phyloP scores from a whole-genome alignment of 1,140 invertebrate species.

The Drosophila watanabei region DNA sequence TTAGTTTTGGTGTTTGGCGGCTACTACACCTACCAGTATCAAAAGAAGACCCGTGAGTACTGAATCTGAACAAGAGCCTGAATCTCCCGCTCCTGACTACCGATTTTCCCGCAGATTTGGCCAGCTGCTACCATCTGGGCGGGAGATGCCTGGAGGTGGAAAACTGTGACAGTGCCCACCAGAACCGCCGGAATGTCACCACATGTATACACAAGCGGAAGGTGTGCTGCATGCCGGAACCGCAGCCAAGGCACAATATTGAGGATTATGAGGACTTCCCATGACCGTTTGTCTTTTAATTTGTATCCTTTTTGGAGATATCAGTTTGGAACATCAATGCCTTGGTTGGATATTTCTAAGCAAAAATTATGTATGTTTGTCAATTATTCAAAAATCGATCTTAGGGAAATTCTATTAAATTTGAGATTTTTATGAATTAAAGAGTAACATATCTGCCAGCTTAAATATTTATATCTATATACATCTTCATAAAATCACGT shows the following conservation, averaged over 20 bases:
- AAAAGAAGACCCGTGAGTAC: conserved; percentile 9
- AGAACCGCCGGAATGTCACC: background rate
- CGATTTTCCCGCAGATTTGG: conserved; percentile 12
- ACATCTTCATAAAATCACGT: background rate
- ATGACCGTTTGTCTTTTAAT: background rate
- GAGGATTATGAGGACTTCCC: background rate
- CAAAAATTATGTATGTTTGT: background rate
- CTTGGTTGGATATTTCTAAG: background rate
- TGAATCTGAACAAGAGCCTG: too few relatives aligned
- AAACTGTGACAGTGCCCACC: conserved; percentile 2
- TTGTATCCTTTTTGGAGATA: background rate
- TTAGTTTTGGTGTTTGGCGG: background rate
- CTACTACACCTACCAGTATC: conserved; percentile 26
- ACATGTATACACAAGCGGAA: conserved; percentile 40
- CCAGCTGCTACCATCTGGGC: conserved; percentile 9
- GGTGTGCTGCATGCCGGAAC: conserved; percentile 32
- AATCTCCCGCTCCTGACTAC: background rate
- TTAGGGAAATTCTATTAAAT: background rate
- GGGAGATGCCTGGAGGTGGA: conserved; percentile 32
- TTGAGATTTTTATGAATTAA: background rate
- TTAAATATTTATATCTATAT: background rate
- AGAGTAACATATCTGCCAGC: too few relatives aligned
- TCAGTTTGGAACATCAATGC: background rate
- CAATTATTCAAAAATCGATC: background rate
- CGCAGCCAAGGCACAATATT: fast-evolving